Conservation (phyloP, 2,797 vertebrate species). For the Oreortyx pictus region DNA sequence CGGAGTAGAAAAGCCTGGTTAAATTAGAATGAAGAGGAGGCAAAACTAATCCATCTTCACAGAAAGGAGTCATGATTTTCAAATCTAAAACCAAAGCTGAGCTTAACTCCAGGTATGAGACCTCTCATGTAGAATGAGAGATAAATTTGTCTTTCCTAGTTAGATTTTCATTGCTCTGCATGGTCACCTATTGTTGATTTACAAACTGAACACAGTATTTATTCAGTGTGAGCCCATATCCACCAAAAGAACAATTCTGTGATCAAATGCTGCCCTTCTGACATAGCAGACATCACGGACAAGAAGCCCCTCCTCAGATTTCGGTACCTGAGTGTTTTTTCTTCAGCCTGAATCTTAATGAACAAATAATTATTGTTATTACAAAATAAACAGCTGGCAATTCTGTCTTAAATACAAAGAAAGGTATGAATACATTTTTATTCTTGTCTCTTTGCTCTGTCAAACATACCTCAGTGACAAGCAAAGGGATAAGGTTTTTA, state of each 20-base stretch:
- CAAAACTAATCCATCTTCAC: neutral
- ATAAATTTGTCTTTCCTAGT: slow-evolving; percentile 2
- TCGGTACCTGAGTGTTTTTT: neutral
- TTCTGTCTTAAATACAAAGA: neutral
- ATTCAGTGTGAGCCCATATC: neutral
- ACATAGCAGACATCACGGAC: neutral
- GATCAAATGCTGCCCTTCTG: neutral
- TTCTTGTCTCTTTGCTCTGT: neutral
- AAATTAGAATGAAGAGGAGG: neutral
- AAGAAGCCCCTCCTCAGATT: neutral
- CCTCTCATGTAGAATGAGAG: neutral
- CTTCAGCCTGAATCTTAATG: neutral
- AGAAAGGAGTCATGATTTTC: neutral
- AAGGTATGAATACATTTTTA: neutral
- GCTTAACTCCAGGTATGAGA: neutral
- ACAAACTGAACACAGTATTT: neutral
- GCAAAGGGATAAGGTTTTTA: neutral
- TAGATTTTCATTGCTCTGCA: neutral
- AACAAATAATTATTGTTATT: neutral
- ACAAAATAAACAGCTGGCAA: neutral
- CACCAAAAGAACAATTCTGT: neutral
- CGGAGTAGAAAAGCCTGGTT: neutral
- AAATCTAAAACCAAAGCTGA: neutral
- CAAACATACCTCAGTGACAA: neutral
- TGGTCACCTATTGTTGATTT: neutral